Evolutionary conservation across 2,888 invertebrate species (phyloP), one percentile per base, ranked within the genome.

Genomic region (Byasa hedistus): DNA sequence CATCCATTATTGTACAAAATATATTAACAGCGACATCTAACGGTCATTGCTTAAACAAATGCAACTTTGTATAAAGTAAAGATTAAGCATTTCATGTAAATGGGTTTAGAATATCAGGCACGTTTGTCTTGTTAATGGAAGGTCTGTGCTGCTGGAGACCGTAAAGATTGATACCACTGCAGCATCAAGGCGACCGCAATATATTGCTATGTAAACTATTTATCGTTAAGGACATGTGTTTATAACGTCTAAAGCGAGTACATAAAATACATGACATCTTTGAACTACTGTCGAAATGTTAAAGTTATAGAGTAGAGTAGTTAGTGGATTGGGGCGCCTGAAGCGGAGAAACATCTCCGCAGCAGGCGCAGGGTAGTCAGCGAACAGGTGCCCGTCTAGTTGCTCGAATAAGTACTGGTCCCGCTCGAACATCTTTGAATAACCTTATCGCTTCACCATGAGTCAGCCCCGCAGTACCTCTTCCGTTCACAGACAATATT

Each of bases 401-500:
- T 57, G 96, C 94, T 67, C 95, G 94, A 65, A 97, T 92, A 64
- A 95, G 92, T 60, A 97, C 95, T 65, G 95, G 94, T 0, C 96
- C 96, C 2, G 94, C 93, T 78, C 95, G 94, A 59, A 96, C 95
- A 78, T 95, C 95, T 79, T 96, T 96, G 86, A 96, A 96, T 72
- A 96, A 93, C 70, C 94, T 92, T 73, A 96, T 95, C 27, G 96
- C 96, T 81, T 96, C 96, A 61, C 95, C 94, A 81, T 96, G 95
- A 0, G 95, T 96, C 80, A 95, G 91, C 0, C 96, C 96, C 69
- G 95, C 95, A 65, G 96, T 93, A 23, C 94, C 92, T 75, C 95
- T 94, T n/a, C 96, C 95, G 85, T 96, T 96, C 69, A 96, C 95
- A 67, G 96, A 95, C 73, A 96, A 84, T 77, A 96, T 95, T 90